Evolutionary conservation across 2,113 vertebrate species (phyloP).

Genomic region (Zeus faber): DNA sequence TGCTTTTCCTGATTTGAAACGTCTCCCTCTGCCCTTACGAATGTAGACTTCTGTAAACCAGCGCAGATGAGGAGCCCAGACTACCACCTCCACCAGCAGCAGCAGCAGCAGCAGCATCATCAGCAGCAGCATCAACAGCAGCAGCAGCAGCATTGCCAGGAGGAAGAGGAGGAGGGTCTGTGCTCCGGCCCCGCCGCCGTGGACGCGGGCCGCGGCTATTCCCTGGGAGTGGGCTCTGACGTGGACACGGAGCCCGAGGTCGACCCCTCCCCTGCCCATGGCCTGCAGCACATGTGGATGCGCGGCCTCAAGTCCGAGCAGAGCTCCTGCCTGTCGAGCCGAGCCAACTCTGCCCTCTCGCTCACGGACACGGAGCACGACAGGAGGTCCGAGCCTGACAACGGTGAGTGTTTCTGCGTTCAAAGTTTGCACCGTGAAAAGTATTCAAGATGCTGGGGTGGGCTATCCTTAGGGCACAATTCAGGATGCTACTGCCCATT

Average conservation of each 20-base stretch:
- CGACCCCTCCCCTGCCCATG: conserved; percentile 83
- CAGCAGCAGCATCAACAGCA: conserved; percentile 47
- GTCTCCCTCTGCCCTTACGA: conserved; percentile 57
- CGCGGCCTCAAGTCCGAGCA: conserved; percentile 90
- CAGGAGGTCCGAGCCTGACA: conserved; percentile 93
- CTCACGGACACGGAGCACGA: conserved; percentile 97
- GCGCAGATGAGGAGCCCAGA: conserved; percentile 85
- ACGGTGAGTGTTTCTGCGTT: conserved; percentile 90
- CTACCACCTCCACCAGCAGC: conserved; percentile 75
- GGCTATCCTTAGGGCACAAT: no score
- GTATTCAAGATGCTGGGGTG: no score
- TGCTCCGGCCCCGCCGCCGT: conserved; percentile 62
- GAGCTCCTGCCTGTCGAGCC: conserved; percentile 92
- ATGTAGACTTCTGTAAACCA: conserved; percentile 89
- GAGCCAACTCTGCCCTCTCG: conserved; percentile 91
- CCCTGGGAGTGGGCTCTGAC: conserved; percentile 85
- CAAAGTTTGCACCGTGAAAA: no score
- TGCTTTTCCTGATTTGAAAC: not conserved
- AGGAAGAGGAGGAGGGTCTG: conserved; percentile 71
- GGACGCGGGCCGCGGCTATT: conserved; percentile 80
- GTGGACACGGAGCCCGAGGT: conserved; percentile 90
- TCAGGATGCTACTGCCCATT: no score
- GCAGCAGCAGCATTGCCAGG: conserved; percentile 11
- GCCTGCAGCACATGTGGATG: conserved; percentile 92
- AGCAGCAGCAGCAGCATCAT: conserved; percentile 39